Percentiles rank a stretch among this genome's conserved stretches.
phyloP scores from a whole-genome alignment of 2,113 vertebrate species.

The Pedetes capensis region DNA sequence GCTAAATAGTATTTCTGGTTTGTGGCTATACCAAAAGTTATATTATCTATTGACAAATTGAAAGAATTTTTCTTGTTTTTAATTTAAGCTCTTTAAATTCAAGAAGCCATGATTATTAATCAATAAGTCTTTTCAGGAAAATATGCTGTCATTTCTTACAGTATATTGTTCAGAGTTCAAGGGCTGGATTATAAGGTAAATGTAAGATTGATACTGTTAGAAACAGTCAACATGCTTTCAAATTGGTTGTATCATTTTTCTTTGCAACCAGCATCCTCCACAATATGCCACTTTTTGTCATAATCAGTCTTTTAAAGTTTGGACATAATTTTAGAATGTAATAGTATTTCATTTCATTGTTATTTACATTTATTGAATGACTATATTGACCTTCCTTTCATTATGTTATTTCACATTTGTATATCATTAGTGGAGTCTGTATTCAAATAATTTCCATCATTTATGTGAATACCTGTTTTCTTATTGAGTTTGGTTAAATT shows the following conservation, averaged over 20 bases:
- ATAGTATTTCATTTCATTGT: background rate
- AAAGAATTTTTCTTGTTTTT: background rate
- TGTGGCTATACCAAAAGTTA: background rate
- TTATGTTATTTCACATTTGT: background rate
- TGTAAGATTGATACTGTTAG: background rate
- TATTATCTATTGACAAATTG: background rate
- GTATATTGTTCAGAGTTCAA: background rate
- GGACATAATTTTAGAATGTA: background rate
- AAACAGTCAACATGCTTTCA: background rate
- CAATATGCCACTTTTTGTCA: background rate
- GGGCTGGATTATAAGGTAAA: background rate
- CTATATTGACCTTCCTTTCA: background rate
- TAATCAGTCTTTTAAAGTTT: background rate
- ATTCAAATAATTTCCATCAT: background rate
- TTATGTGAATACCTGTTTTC: background rate
- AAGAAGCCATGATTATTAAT: background rate
- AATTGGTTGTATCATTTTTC: background rate
- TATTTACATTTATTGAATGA: background rate
- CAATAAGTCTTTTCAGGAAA: background rate
- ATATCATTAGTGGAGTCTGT: background rate
- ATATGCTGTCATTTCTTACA: background rate
- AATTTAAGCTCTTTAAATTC: background rate
- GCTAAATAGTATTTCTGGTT: background rate
- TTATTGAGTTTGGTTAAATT: background rate
- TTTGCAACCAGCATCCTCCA: background rate